These are phyloP conservation scores for Cavia porcellus DNA, from an alignment of 2,113 vertebrate species.

Conservation along the genomic window DNA sequence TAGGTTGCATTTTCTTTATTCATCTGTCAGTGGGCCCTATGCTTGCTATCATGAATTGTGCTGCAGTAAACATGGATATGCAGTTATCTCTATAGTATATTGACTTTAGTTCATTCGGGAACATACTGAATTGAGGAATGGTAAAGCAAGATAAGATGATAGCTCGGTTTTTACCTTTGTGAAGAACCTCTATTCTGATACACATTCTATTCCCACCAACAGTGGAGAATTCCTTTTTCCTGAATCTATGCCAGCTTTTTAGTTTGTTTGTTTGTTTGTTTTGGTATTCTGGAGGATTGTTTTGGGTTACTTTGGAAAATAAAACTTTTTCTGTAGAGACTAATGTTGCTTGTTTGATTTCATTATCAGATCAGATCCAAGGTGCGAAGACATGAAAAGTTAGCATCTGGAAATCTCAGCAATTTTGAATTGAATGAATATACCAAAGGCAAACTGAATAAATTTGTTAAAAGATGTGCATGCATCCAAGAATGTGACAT, in stretches of 20 bases:
- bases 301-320: slow-evolving; percentile 57
- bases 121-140: not conserved
- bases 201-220: not conserved
- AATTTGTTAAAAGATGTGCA: slow-evolving; percentile 65
- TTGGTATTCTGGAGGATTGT: not conserved
- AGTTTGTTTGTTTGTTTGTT: not conserved
- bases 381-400: slow-evolving; percentile 89
- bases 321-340: not conserved
- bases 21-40: not conserved
- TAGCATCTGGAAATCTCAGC: slow-evolving; percentile 75
- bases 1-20: not conserved
- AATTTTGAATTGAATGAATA: slow-evolving; percentile 67
- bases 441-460: slow-evolving; percentile 70
- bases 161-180: not conserved
- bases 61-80: not conserved
- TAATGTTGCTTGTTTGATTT: slow-evolving; percentile 72
- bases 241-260: not conserved
- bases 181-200: not conserved
- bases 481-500: slow-evolving; percentile 72
- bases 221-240: not conserved
- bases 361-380: slow-evolving; percentile 91
- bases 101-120: not conserved
- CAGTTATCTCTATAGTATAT: not conserved
- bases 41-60: not conserved
- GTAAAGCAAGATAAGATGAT: no score